Conservation (phyloP, 2,113 vertebrate genomes). For the Nothoprocta perdicaria region DNA sequence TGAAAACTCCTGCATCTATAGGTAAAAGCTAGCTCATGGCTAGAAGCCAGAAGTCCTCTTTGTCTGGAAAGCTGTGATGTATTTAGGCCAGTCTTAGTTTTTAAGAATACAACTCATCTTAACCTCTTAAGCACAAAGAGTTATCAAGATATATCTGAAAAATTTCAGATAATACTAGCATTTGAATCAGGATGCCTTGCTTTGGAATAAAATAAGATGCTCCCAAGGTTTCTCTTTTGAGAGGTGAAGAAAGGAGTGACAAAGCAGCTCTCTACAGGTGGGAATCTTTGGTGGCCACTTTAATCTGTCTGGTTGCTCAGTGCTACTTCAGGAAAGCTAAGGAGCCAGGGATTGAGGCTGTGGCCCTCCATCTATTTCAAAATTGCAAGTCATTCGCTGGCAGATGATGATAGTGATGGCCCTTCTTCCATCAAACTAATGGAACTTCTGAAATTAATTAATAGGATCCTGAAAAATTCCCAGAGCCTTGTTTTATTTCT, state of each 20-base stretch:
- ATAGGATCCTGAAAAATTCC: neutral
- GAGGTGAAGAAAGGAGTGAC: neutral
- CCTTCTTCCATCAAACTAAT: neutral
- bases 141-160: neutral
- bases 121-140: neutral
- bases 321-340: neutral
- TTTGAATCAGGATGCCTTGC: neutral
- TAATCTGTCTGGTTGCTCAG: neutral
- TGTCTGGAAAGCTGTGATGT: neutral
- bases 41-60: neutral
- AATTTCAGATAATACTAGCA: neutral
- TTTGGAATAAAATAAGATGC: neutral
- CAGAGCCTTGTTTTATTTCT: neutral
- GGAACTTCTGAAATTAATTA: constrained; percentile 8
- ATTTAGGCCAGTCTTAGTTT: neutral
- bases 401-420: neutral
- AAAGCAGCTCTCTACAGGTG: neutral
- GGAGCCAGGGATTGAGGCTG: neutral
- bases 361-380: neutral
- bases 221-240: neutral
- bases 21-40: neutral
- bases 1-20: neutral
- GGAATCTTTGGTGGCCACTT: neutral
- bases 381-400: neutral
- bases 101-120: neutral